A percentile compares a stretch with the other conserved stretches of the same genome.
These are phyloP conservation scores for Myiozetetes cayanensis DNA, from an alignment of 2,113 vertebrate species.

Conservation along the genomic window DNA sequence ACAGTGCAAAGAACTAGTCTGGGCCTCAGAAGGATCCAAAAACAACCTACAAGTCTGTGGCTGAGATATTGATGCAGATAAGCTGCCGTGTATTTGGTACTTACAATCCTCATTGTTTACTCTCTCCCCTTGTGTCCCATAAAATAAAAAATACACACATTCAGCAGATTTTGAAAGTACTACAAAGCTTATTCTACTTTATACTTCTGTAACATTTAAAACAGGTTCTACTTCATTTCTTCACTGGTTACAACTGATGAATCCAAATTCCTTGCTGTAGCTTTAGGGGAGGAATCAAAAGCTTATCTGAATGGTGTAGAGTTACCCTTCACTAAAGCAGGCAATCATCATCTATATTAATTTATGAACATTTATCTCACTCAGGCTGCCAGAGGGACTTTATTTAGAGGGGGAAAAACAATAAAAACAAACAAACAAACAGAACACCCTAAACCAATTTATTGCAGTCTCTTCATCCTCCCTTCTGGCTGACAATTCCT, in stretches of 20 bases:
- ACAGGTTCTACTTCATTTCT: background rate
- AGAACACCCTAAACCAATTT: background rate
- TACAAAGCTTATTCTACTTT: background rate
- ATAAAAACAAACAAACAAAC: background rate
- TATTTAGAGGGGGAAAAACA: background rate
- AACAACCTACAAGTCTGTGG: background rate
- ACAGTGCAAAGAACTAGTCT: background rate
- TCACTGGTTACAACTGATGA: background rate
- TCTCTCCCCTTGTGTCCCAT: background rate
- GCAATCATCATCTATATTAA: background rate
- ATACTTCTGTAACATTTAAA: background rate
- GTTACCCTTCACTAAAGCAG: background rate
- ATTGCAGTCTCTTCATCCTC: background rate
- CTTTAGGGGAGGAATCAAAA: background rate
- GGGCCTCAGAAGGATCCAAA: background rate
- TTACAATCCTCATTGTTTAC: background rate
- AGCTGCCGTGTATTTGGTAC: background rate
- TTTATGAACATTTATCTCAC: constrained; percentile 18
- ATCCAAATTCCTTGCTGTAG: background rate
- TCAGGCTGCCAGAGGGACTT: background rate
- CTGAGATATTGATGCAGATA: background rate
- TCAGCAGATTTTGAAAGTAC: background rate
- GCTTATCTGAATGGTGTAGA: background rate
- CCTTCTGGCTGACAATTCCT: background rate
- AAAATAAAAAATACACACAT: background rate